Conservation (phyloP, 2,888 invertebrate genomes). For the Cerastis rubricosa region DNA sequence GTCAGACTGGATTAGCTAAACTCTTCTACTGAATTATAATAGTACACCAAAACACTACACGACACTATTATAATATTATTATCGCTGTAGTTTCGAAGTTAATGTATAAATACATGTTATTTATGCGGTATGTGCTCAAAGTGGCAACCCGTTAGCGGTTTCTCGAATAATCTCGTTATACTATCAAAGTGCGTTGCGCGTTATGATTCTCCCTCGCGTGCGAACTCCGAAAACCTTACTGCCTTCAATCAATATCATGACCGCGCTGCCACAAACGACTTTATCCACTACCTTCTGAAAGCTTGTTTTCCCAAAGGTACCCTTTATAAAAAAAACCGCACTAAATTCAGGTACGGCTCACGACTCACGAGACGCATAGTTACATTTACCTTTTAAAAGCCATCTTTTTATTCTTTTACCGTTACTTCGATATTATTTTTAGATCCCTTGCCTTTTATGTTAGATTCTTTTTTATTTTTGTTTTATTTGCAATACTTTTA, state of each 20-base stretch:
- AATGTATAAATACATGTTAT: constrained; percentile 61
- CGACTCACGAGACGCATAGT: constrained; percentile 68
- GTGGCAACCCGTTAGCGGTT: constrained; percentile 75
- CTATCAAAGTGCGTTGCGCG: constrained; percentile 83
- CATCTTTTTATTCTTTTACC: constrained; percentile 54
- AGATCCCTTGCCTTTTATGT: constrained; percentile 55
- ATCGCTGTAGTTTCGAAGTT: constrained; percentile 37
- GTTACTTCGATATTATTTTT: constrained; percentile 49
- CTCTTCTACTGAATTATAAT: constrained; percentile 1
- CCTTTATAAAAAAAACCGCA: constrained; percentile 77
- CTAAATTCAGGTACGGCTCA: constrained; percentile 73
- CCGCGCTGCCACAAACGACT: constrained; percentile 82
- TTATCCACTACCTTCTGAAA: constrained; percentile 80
- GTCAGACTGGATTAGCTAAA: background rate
- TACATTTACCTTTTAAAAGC: constrained; percentile 66
- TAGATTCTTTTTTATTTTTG: constrained; percentile 46
- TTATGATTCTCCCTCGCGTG: constrained; percentile 86
- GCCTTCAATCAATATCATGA: constrained; percentile 84
- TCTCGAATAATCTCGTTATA: constrained; percentile 82
- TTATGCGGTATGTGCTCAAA: constrained; percentile 67
- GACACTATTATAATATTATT: constrained; percentile 17
- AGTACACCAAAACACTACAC: constrained; percentile 14
- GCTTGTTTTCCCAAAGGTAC: constrained; percentile 78
- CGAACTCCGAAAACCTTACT: constrained; percentile 83
- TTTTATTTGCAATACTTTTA: constrained; percentile 37